Conservation (phyloP, 2,113 vertebrate species). For the Oreochromis tanganicae region DNA sequence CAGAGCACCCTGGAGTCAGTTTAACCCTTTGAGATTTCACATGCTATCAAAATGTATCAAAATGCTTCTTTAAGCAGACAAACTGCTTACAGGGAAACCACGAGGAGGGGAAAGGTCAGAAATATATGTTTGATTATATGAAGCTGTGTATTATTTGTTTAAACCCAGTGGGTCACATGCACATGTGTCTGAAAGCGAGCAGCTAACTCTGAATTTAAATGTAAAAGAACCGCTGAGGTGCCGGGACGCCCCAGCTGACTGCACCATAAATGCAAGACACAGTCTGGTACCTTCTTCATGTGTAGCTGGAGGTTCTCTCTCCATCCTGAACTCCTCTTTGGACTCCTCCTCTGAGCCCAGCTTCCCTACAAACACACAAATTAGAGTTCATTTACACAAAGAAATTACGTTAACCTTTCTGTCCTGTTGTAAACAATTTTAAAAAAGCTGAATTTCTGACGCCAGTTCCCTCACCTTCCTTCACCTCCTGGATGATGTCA, state of each 20-base stretch:
- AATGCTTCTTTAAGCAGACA: background rate
- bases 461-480: constrained; percentile 79
- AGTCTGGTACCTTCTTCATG: constrained; percentile 83
- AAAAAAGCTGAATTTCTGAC: background rate
- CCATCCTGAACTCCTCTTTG: constrained; percentile 89
- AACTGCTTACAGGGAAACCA: accelerated
- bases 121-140: background rate
- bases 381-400: background rate
- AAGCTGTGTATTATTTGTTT: background rate
- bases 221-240: background rate
- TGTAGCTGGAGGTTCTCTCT: constrained; percentile 81
- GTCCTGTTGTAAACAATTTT: background rate
- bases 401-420: background rate
- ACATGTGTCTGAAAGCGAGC: background rate
- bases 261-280: background rate
- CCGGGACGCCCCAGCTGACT: background rate
- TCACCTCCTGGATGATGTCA: constrained; percentile 95
- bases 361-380: constrained; percentile 76
- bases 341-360: constrained; percentile 84
- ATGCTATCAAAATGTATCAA: background rate
- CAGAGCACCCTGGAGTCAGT: background rate
- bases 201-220: background rate
- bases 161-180: background rate
- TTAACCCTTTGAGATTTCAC: background rate
- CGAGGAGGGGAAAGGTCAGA: background rate